Evolutionary conservation across 2,888 invertebrate genomes (phyloP).

Genomic region (Ethmia dodecea): DNA sequence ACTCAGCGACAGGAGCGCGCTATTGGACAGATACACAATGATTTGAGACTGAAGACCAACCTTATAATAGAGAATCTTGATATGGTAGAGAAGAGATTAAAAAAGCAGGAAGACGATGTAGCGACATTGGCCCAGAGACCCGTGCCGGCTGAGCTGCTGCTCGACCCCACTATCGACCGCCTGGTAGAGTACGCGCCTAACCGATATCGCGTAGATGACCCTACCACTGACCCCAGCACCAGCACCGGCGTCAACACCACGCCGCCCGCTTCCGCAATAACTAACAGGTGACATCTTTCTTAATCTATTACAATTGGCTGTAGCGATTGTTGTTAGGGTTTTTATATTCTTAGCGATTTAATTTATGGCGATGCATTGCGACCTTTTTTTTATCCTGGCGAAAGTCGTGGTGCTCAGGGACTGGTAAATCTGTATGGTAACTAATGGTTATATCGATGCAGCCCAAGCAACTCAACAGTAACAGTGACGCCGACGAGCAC

Average conservation of each 20-base stretch:
- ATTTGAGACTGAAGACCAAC: conserved; percentile 88
- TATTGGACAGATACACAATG: conserved; percentile 90
- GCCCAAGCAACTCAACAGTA: conserved; percentile 57
- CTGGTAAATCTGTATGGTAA: conserved; percentile 17
- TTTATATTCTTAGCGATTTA: conserved; percentile 23
- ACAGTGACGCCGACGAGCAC: conserved; percentile 53
- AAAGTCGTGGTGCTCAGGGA: too few species aligned
- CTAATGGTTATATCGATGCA: conserved; percentile 66
- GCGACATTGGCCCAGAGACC: conserved; percentile 87
- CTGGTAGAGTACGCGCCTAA: conserved; percentile 87
- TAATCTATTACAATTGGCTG: conserved; percentile 25
- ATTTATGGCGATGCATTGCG: conserved; percentile 27
- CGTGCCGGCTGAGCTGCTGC: conserved; percentile 82
- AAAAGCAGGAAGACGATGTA: conserved; percentile 91
- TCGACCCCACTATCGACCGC: conserved; percentile 86
- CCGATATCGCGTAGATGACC: conserved; percentile 75
- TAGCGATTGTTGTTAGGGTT: conserved; percentile 28
- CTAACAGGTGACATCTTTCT: conserved; percentile 67
- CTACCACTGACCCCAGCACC: conserved; percentile 53
- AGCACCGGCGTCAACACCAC: conserved; percentile 53
- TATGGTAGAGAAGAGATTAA: conserved; percentile 89
- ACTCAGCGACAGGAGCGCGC: conserved; percentile 92
- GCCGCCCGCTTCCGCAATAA: conserved; percentile 34
- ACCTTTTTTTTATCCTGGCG: neutral
- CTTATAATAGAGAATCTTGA: conserved; percentile 92